Evolutionary conservation across 1,140 invertebrate species (phyloP), one percentile per base, ranked within the genome.

Genomic region (Dendrolimus kikuchii): DNA sequence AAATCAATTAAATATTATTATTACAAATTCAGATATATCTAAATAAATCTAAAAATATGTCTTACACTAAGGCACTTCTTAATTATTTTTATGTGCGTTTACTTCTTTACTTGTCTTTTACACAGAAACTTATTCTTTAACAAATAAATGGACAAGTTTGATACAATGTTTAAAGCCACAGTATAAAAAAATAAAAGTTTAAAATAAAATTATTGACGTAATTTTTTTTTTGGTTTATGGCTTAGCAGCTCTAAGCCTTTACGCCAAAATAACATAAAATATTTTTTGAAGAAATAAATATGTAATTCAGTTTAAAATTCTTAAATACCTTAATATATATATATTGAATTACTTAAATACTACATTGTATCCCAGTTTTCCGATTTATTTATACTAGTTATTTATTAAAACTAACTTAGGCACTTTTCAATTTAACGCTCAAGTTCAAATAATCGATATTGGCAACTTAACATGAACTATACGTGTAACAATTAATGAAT

Each of bases 11-110:
- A 23, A 23, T 23, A 23, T 23, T 23, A 23, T 23, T 23, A 23
- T 23, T 23, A 23, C 1, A 23, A 23, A 23, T 23, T 23, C 23
- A 38, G 8, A 46, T 46, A 23, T 46, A 6, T 6, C 50, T 57
- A 50, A 46, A 50, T 51, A 51, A 46, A 41, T 57, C 54, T 58
- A 53, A 53, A 53, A 53, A 49, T 56, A 55, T 50, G 38, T 61
- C 47, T 54, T 57, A 56, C 49, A 46, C 57, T 59, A 64, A 64
- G 61, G 61, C 61, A 64, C 61, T 55, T 64, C 51, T 59, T 59
- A 59, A 39, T 47, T 44, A 56, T 39, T 50, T 51, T 46, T 55
- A 42, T 62, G 60, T 62, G 60, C 57, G 60, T 59, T 38, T 46
- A 7, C 38, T 23, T 53, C 46, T 53, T 37, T 46, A 46, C 46